Conservation (phyloP, 53 echinoderm and acorn worm species). For the Luidia sarsii region DNA sequence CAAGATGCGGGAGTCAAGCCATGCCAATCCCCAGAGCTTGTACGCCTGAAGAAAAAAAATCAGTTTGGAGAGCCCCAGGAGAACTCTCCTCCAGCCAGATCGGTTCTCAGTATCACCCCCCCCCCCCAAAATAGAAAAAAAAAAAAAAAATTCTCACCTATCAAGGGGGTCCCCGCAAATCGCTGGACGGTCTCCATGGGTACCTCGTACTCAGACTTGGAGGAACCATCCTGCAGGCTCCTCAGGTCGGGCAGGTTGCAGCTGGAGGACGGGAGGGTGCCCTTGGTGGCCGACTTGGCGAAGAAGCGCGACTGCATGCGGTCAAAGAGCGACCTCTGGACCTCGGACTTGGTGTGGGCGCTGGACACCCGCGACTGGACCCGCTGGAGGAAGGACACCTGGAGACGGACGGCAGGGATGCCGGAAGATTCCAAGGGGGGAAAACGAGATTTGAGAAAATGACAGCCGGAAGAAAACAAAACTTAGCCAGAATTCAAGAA, state of each 20-base stretch:
- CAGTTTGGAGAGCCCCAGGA: too few relatives aligned
- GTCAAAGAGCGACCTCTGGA: constrained; percentile 53
- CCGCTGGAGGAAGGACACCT: constrained; percentile 48
- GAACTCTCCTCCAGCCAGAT: too few relatives aligned
- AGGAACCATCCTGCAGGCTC: constrained; percentile 39
- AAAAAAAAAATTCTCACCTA: constrained; percentile 7
- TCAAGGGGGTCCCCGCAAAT: constrained; percentile 55
- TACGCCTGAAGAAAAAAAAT: too few relatives aligned
- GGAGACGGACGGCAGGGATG: too few relatives aligned
- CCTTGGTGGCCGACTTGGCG: constrained; percentile 23
- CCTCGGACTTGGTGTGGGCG: constrained; percentile 37
- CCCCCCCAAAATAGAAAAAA: too few relatives aligned
- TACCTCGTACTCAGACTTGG: constrained; percentile 64
- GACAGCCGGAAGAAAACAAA: too few relatives aligned
- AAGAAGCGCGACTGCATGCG: constrained; percentile 61
- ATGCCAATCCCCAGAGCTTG: too few relatives aligned
- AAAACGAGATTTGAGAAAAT: background rate
- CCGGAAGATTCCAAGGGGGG: background rate
- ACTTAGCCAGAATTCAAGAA: too few relatives aligned
- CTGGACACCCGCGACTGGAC: constrained; percentile 33
- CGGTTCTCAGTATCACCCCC: too few relatives aligned
- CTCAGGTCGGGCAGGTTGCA: constrained; percentile 56
- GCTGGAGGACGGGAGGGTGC: constrained; percentile 14
- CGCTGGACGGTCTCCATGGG: constrained; percentile 59
- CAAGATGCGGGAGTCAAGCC: too few relatives aligned